These are phyloP conservation scores for Pseudopleuronectes americanus DNA, from an alignment of 2,797 vertebrate species.

Conservation along the genomic window DNA sequence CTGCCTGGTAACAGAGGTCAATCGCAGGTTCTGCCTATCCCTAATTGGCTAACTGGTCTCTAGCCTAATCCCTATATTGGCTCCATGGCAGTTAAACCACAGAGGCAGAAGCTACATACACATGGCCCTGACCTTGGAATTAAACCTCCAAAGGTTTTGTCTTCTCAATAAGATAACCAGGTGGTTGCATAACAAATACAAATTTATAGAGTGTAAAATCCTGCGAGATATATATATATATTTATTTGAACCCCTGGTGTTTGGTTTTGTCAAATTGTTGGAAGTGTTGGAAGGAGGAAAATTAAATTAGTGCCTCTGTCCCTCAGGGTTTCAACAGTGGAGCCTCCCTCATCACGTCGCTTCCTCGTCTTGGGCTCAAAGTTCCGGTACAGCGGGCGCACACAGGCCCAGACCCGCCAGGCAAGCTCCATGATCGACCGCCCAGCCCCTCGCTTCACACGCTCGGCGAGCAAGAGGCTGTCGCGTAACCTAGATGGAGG, in stretches of 20 bases:
- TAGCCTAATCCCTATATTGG: constrained; percentile 60
- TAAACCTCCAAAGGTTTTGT: constrained; percentile 26
- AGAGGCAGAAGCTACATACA: constrained; percentile 13
- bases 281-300: constrained; percentile 3
- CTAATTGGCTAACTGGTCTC: constrained; percentile 59
- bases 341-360: constrained; percentile 89
- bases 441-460: constrained; percentile 91
- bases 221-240: too few species aligned
- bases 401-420: constrained; percentile 93
- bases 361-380: constrained; percentile 93
- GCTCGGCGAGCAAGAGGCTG: constrained; percentile 92
- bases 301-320: not conserved
- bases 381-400: constrained; percentile 94
- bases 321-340: constrained; percentile 89
- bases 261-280: constrained; percentile 6
- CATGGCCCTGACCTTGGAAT: constrained; percentile 16
- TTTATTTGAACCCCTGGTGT: not conserved
- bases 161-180: constrained; percentile 23
- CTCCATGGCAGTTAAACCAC: constrained; percentile 42
- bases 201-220: constrained; percentile 3
- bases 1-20: constrained; percentile 46
- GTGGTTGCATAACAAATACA: constrained; percentile 28
- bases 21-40: constrained; percentile 27
- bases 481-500: constrained; percentile 93
- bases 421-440: constrained; percentile 93